Evolutionary conservation across 2,113 vertebrate genomes (phyloP), one percentile per base, ranked within the genome.

Genomic region (Todiramphus chloris): DNA sequence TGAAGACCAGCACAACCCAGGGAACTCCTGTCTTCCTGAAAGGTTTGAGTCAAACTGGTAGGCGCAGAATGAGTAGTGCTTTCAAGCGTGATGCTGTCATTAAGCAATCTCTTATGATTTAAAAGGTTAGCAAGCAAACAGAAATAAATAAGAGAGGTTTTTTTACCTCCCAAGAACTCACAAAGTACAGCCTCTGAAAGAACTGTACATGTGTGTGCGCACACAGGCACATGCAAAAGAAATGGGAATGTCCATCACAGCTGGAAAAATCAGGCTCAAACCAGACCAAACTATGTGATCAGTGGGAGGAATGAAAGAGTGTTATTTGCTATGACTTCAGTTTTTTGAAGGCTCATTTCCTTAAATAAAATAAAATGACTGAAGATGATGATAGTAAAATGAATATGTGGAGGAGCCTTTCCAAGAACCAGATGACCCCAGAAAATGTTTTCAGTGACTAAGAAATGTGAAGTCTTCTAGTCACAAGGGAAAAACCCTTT

Each of bases 131-230:
- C 62, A 58, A 91, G 94, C 69, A 73, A 78, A 62, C 17, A 63
- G 84, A 95, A 83, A 31, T 69, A 90, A 94, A 89, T 89, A 84
- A 55, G 60, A 75, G 78, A 73, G 78, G 84, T 89, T 91, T 91
- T 44, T 37, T 37, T 60, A 1, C 46, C 46, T 91, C 33, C 30
- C 0, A 1, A 78, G 66, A 82, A 30, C 67, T 94, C 19, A 4
- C 19, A 19, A 6, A 37, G 25, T 11, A 58, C 35, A 94, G 41
- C 48, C 35, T 35, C 56, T 89, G 73, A 48, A 17, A 70, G 67
- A 83, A 9, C 24, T 21, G 41, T 37, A 39, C 25, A 3, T 41
- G 37, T 1, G 0, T 64, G 33, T 21, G 33, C 39, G 37, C 30
- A 70, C 39, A 11, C 2, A 23, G 31, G 35, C n/a, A n/a, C 35